Evolutionary conservation across 2,888 invertebrate species (phyloP).

Genomic region (Agrochola circellaris): DNA sequence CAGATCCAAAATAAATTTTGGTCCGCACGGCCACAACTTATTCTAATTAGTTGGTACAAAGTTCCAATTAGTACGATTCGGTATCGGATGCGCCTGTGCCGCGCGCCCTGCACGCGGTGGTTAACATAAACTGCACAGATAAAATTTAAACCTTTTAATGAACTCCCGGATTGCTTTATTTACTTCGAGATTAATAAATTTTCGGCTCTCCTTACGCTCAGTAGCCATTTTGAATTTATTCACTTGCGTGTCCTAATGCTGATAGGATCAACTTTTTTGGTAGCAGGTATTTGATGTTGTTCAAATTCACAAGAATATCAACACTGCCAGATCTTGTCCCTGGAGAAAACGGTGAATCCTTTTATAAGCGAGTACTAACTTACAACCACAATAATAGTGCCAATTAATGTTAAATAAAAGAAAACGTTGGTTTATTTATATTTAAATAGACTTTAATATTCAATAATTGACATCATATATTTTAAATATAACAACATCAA

Average conservation of each 20-base stretch:
- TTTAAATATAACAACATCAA: conserved; percentile 45
- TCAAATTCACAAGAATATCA: not conserved
- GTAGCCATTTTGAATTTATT: conserved; percentile 68
- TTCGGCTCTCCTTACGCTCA: conserved; percentile 74
- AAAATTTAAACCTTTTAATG: conserved; percentile 87
- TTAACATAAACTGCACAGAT: conserved; percentile 86
- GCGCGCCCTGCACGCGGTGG: conserved; percentile 75
- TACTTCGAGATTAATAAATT: conserved; percentile 81
- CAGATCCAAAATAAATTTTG: conserved; percentile 76
- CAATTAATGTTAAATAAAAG: conserved; percentile 28
- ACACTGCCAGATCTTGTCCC: not conserved
- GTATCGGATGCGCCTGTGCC: conserved; percentile 77
- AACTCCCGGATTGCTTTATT: conserved; percentile 84
- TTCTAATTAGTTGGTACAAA: conserved; percentile 86
- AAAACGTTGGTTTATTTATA: conserved; percentile 16
- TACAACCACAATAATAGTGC: conserved; percentile 18
- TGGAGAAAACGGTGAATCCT: not conserved
- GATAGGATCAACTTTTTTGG: conserved; percentile 68
- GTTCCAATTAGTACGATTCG: conserved; percentile 85
- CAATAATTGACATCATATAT: conserved; percentile 48
- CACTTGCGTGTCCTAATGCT: conserved; percentile 66
- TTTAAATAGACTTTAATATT: conserved; percentile 45
- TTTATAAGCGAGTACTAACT: conserved; percentile 10
- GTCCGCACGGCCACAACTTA: conserved; percentile 75
- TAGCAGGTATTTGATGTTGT: conserved; percentile 26